phyloP scores from a whole-genome alignment of 2,797 vertebrate genomes.

The Danio choprae region DNA sequence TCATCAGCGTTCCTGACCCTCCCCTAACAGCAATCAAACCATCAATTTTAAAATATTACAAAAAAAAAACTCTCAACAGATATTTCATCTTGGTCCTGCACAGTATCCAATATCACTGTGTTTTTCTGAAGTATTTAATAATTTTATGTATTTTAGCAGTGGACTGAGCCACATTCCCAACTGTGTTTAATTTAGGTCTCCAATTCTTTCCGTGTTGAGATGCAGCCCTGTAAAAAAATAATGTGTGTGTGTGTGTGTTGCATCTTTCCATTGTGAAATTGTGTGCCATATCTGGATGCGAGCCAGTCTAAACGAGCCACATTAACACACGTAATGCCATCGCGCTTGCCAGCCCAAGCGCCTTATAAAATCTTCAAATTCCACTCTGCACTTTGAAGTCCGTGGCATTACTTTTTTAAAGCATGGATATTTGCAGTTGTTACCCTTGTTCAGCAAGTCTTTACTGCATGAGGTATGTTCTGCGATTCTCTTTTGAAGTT shows the following conservation, averaged over 20 bases:
- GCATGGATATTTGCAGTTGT: constrained; percentile 70
- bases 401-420: constrained; percentile 62
- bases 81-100: neutral
- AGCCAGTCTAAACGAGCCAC: constrained; percentile 15
- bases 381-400: constrained; percentile 74
- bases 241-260: neutral
- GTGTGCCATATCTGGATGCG: neutral
- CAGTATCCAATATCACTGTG: constrained; percentile 4
- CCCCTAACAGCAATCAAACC: neutral
- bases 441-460: constrained; percentile 75
- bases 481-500: constrained; percentile 54
- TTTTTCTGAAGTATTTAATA: constrained; percentile 13
- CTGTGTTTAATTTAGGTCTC: constrained; percentile 30
- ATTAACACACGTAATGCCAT: constrained; percentile 69
- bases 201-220: constrained; percentile 11
- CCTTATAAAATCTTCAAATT: constrained; percentile 75
- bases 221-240: neutral
- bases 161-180: constrained; percentile 6
- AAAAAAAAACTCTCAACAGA: neutral
- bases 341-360: constrained; percentile 64
- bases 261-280: constrained; percentile 33
- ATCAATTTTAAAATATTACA: neutral
- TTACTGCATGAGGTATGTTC: constrained; percentile 53
- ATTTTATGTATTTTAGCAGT: constrained; percentile 11
- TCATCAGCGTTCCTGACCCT: neutral